Evolutionary conservation across 2,888 invertebrate species (phyloP), one percentile per base, ranked within the genome.

Genomic region (Ephialtes manifestator): DNA sequence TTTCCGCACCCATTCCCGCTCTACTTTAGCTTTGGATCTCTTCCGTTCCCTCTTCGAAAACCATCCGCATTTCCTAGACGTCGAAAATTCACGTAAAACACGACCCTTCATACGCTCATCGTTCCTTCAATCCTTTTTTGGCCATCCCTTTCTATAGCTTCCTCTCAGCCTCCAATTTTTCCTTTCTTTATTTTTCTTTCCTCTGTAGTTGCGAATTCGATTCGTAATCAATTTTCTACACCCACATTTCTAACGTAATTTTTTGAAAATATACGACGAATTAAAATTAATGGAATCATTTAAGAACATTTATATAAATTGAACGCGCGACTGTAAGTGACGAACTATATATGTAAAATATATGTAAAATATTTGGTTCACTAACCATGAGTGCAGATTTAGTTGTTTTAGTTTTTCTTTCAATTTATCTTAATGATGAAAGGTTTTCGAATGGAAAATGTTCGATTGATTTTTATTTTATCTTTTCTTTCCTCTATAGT

Each of bases 1-100:
- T 87, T 76, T 31, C 68, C 48, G 43, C 78, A 39, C 67, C 80
- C 83, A 72, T 81, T 83, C 82, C 35, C 74, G 55, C 76, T 78
- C 65, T 72, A 65, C 86, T 84, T 83, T 72, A 80, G 31, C 60
- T 71, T 72, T 58, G 75, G 65, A 87, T 87, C 85, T 84, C 81
- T 87, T 85, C 84, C 84, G 75, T 82, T 81, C 65, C 72, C 75
- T 75, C 75, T 67, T 78, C 71, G 74, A n/a, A 77, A 78, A 74
- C 71, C 77, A 48, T 74, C 43, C 48, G 11, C 72, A 60, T 74
- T 71, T 58, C 48, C 58, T 74, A 53, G 39, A 58, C 65, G 63
- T 55, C 48, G 78, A 75, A 81, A 85, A 81, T 81, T 65, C 35
- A 15, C 53, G 83, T 60, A 48, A 76, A 85, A 83, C 78, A 74